phyloP scores from a whole-genome alignment of 2,888 invertebrate genomes.

The Pristionchus japonicus region DNA sequence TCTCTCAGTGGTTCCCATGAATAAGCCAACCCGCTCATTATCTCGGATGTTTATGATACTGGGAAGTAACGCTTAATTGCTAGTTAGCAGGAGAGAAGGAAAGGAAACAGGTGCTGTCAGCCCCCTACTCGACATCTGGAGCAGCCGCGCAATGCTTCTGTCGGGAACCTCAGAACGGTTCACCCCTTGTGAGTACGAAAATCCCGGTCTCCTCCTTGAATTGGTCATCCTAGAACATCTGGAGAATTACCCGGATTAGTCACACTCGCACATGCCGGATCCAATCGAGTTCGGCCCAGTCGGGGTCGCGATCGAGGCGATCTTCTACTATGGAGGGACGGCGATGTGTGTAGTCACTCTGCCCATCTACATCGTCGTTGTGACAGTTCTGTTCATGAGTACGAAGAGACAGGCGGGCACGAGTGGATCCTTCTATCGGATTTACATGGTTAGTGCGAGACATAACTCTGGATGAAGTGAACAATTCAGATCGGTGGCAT shows the following conservation, averaged over 20 bases:
- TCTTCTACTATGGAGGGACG: background rate
- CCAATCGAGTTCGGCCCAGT: slow-evolving; percentile 8
- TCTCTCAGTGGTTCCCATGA: background rate
- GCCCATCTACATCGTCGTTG: slow-evolving; percentile 21
- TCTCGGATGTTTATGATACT: background rate
- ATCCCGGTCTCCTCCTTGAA: no score
- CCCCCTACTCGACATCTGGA: background rate
- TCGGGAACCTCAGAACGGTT: no score
- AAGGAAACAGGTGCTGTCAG: background rate
- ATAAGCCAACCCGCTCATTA: background rate
- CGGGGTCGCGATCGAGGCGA: background rate
- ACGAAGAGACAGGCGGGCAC: background rate
- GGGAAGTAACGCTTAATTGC: background rate
- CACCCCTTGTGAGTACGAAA: no score
- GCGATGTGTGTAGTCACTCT: slow-evolving; percentile 1
- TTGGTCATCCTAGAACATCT: no score
- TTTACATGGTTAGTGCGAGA: background rate
- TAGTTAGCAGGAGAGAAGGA: background rate
- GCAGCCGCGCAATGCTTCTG: no score
- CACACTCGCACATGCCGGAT: background rate
- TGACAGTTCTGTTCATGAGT: background rate
- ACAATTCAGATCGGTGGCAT: background rate
- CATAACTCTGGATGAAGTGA: no score
- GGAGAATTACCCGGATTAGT: no score
- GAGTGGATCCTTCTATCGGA: background rate